phyloP scores from a whole-genome alignment of 2,888 invertebrate species.

The Patella pellucida region DNA sequence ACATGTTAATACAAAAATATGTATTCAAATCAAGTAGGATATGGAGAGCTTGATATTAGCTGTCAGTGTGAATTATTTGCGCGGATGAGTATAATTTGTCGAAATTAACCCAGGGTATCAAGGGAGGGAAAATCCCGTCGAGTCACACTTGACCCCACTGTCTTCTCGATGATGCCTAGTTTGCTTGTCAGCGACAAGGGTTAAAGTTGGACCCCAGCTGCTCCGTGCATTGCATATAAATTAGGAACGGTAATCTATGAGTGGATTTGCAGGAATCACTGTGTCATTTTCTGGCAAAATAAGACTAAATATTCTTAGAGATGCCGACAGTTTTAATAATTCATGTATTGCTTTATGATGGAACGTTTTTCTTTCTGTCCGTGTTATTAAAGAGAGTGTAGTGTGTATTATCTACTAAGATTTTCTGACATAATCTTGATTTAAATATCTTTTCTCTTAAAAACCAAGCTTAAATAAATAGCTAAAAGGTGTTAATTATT shows the following conservation, averaged over 20 bases:
- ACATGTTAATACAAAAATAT: constrained; percentile 10
- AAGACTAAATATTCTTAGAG: no score
- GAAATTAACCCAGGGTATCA: constrained; percentile 21
- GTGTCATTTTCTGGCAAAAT: no score
- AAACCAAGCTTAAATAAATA: no score
- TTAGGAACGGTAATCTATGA: neutral
- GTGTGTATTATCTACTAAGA: no score
- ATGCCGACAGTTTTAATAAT: no score
- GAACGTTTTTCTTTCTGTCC: no score
- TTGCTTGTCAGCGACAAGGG: constrained; percentile 21
- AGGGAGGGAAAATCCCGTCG: constrained; percentile 20
- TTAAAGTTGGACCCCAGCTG: constrained; percentile 12
- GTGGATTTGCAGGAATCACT: no score
- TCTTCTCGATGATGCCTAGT: constrained; percentile 13
- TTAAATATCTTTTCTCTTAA: no score
- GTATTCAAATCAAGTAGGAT: constrained; percentile 7
- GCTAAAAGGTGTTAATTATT: no score
- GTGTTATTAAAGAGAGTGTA: no score
- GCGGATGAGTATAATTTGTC: constrained; percentile 19
- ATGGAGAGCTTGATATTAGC: constrained; percentile 17
- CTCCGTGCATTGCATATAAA: constrained; percentile 23
- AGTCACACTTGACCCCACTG: constrained; percentile 22
- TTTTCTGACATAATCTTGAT: no score
- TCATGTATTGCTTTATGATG: no score
- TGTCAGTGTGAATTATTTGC: constrained; percentile 23